phyloP scores from a whole-genome alignment of 2,888 invertebrate species.

The Drosophila recens region DNA sequence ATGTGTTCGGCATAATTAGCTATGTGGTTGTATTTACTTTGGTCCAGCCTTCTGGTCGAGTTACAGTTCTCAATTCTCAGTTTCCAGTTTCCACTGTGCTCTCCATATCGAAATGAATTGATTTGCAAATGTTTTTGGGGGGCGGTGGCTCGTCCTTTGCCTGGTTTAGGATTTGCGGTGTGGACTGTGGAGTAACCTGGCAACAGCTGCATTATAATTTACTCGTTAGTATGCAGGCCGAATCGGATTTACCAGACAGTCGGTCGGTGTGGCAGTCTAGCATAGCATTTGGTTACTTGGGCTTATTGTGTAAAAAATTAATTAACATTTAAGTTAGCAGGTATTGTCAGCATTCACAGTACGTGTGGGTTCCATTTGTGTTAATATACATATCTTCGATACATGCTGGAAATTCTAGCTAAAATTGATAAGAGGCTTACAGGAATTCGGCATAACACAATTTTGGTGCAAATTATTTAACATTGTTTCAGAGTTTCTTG shows the following conservation, averaged over 20 bases:
- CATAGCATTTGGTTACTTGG: slow-evolving; percentile 23
- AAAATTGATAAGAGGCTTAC: neutral
- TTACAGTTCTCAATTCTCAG: slow-evolving; percentile 13
- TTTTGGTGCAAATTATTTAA: neutral
- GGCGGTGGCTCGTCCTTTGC: slow-evolving; percentile 11
- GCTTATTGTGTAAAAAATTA: slow-evolving; percentile 60
- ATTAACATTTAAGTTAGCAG: slow-evolving; percentile 52
- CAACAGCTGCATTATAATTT: slow-evolving; percentile 70
- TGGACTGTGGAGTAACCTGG: slow-evolving; percentile 28
- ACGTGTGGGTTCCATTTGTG: neutral
- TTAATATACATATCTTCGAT: slow-evolving; percentile 1
- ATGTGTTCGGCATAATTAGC: slow-evolving; percentile 61
- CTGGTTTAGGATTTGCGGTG: slow-evolving; percentile 36
- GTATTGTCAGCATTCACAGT: slow-evolving; percentile 11
- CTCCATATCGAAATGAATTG: slow-evolving; percentile 50
- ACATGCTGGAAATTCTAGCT: neutral
- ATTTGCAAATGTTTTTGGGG: slow-evolving; percentile 62
- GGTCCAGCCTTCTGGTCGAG: slow-evolving; percentile 11
- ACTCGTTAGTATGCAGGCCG: slow-evolving; percentile 67
- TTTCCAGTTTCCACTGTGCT: neutral
- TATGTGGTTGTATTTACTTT: slow-evolving; percentile 44
- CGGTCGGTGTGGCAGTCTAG: neutral
- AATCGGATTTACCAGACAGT: slow-evolving; percentile 51
- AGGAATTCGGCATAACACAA: neutral
- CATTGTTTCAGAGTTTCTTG: neutral